Evolutionary conservation across 2,113 vertebrate species (phyloP), one percentile per base, ranked within the genome.

Genomic region (Speoplatyrhinus poulsoni): DNA sequence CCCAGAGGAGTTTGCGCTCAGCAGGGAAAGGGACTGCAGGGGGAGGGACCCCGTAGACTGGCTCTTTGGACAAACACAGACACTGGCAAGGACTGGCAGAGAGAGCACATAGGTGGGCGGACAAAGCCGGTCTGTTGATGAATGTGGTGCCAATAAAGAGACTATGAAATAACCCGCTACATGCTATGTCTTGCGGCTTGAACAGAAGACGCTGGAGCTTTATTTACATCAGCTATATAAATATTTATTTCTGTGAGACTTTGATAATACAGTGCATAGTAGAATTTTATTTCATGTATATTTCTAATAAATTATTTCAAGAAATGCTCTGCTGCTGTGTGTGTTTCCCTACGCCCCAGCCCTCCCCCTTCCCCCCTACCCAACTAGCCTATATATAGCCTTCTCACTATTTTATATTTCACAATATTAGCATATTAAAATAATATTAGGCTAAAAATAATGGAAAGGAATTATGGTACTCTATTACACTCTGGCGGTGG

Each of bases 11-110:
- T 67, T 86, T 15, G 70, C 85, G 12, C 72, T 86, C 5, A 87
- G 72, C 70, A 88, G 81, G 65, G 87, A 90, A 66, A 70, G 54
- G 72, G 87, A 88, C 62, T 73, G 66, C 41, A 78, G 75, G 49
- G 74, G 75, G 11, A 88, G 81, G 67, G 93, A 94, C 81, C 92
- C 92, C 0, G 46, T 94, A 7, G 93, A 94, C 85, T 94, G 93
- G 93, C 82, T 93, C 48, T 94, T 90, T 82, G 89, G 86, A 32
- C 85, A 85, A 65, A 75, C 75, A 12, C 91, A 93, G 65, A 87
- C 83, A 63, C 73, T 85, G 65, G 84, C 83, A 12, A 70, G 60
- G 9, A 55, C 78, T 76, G 70, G 10, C 47, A 64, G 50, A 8
- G 62, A 48, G 56, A 56, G 19, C 62, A 49, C 13, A 69, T 56